Base-by-base conservation (phyloP, 2,113 vertebrate species). In the Stictonetta naevosa region DNA sequence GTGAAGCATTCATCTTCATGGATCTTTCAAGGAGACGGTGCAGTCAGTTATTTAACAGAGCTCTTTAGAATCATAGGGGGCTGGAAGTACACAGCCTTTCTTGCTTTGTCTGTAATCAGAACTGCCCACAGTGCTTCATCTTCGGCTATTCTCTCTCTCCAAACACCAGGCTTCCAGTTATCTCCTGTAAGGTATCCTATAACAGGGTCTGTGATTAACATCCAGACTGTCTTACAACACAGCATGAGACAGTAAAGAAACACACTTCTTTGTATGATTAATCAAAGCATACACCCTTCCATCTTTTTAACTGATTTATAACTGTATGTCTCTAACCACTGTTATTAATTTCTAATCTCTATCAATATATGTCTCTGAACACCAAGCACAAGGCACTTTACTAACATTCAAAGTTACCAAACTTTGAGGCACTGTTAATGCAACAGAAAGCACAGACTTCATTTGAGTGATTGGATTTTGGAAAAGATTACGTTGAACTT, bases 111-210 rank as follows among this genome's bases (percentile, higher is more conserved):
- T 60, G 53, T 19, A 58, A 60, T 14, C 33, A 76, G 48, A 80
- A 40, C 11, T 62, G 40, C 23, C 40, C 74, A 56, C 69, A 53
- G 42, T 4, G 26, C 19, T 5, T 34, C 1, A 76, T 56, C 3
- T 7, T 38, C n/a, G 74, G 8, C 7, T 10, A 0, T 64, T 64
- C 59, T 56, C 59, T 69, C 58, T 69, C 36, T 46, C n/a, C 28
- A 1, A 48, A 34, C 8, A 67, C 4, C 38, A 23, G 5, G 13
- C 1, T 62, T 26, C 1, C 20, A 52, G 2, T 8, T 8, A 5
- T 13, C 6, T 53, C n/a, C 68, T 69, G 1, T 6, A 13, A 58
- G 8, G 48, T 17, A 36, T 13, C 20, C 56, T 33, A 25, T 11
- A 26, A 11, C 2, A 67, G 16, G 5, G 36, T 8, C 78, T 87